Percentiles rank a stretch among this genome's conserved stretches.
Evolutionary conservation across 2,888 invertebrate species (phyloP).

Genomic region (Apamea monoglypha): DNA sequence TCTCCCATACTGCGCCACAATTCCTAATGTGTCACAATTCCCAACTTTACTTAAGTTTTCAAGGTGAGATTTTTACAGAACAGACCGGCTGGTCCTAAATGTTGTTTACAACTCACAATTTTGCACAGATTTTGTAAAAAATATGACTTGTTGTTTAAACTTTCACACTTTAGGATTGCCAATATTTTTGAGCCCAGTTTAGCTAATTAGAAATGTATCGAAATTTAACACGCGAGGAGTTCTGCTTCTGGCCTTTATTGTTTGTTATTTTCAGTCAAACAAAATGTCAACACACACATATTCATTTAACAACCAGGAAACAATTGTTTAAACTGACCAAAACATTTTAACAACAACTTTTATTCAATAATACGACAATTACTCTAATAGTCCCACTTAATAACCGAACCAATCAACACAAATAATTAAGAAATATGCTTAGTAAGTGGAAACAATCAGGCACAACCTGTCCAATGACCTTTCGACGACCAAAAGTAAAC

Average conservation of each 20-base stretch:
- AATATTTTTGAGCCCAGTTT: no score
- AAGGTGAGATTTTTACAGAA: not conserved
- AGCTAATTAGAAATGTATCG: not conserved
- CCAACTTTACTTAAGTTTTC: not conserved
- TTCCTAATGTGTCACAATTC: no score
- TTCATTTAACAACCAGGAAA: slow-evolving; percentile 16
- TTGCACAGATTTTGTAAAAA: not conserved
- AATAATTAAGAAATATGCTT: slow-evolving; percentile 30
- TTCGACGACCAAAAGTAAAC: slow-evolving; percentile 86
- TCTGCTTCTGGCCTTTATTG: not conserved
- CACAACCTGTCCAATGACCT: slow-evolving; percentile 87
- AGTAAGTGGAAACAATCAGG: slow-evolving; percentile 73
- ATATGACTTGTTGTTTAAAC: not conserved
- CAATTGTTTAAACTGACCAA: not conserved
- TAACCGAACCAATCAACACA: slow-evolving; percentile 22
- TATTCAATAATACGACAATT: not conserved
- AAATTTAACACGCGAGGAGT: not conserved
- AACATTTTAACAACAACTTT: not conserved
- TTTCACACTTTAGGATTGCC: not conserved
- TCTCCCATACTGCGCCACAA: not conserved
- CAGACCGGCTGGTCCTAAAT: no score
- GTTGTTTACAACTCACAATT: not conserved
- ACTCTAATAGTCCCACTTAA: slow-evolving; percentile 3
- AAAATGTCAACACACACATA: slow-evolving; percentile 41
- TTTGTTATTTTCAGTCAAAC: slow-evolving; percentile 27